phyloP scores from a whole-genome alignment of 92 coral and sea anemone genomes.

The Blastomussa wellsi region DNA sequence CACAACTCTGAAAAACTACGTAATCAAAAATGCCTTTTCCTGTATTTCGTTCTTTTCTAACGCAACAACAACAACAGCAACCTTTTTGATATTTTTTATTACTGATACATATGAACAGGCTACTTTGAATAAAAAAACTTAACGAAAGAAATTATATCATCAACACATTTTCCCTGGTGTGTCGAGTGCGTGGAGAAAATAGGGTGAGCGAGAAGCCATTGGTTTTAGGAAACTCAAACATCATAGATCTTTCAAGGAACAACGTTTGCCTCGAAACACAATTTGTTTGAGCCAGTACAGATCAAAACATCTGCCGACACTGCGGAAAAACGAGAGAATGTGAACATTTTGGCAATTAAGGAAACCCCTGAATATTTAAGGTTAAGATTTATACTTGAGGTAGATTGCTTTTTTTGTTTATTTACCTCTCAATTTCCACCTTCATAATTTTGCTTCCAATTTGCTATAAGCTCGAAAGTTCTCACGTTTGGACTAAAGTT shows the following conservation, averaged over 20 bases:
- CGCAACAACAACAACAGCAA: neutral
- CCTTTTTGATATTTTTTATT: slow-evolving; percentile 5
- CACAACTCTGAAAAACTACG: too few relatives aligned
- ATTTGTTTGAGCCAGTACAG: neutral
- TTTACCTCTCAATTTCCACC: too few relatives aligned
- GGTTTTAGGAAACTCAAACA: neutral
- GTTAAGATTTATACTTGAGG: too few relatives aligned
- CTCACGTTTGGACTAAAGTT: too few relatives aligned
- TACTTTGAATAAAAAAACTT: neutral
- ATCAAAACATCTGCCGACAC: neutral
- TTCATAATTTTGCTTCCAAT: too few relatives aligned
- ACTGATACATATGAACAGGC: slow-evolving; percentile 22
- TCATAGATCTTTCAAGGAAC: neutral
- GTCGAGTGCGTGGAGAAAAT: neutral
- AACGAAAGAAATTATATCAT: neutral
- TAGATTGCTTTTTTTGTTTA: too few relatives aligned
- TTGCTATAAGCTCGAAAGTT: too few relatives aligned
- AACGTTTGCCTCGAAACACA: neutral
- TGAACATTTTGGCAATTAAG: too few relatives aligned
- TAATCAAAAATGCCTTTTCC: too few relatives aligned
- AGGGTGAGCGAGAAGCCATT: neutral
- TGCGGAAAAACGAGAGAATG: too few relatives aligned
- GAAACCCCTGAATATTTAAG: too few relatives aligned
- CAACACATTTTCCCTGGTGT: neutral
- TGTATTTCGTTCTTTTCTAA: too few relatives aligned